These are phyloP conservation scores for Chrysomallon squamiferum DNA, from an alignment of 1,140 invertebrate species.

Conservation along the genomic window DNA sequence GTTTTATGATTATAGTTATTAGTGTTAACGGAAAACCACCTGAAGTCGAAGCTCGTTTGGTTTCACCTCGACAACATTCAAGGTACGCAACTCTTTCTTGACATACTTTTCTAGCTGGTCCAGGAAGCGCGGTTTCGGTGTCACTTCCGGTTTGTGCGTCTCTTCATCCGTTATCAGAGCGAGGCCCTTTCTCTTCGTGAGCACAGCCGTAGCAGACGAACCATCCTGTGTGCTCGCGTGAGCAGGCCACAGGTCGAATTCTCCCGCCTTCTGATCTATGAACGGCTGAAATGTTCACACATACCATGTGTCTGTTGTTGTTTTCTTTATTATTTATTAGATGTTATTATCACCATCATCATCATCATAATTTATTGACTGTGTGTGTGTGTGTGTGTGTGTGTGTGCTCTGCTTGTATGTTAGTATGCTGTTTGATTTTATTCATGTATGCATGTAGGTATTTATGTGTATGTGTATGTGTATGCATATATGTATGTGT, in stretches of 20 bases:
- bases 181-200: constrained; percentile 59
- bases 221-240: constrained; percentile 57
- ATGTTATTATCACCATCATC: too few species aligned
- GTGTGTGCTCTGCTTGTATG: neutral
- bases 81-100: constrained; percentile 57
- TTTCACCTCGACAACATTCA: constrained; percentile 55
- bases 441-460: too few species aligned
- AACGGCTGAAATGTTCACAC: constrained; percentile 53
- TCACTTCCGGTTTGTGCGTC: constrained; percentile 53
- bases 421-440: too few species aligned
- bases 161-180: constrained; percentile 57
- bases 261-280: constrained; percentile 57
- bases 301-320: too few species aligned
- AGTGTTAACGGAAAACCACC: too few species aligned
- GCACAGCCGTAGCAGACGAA: constrained; percentile 36
- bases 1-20: too few species aligned
- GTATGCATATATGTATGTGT: too few species aligned
- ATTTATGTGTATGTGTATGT: too few species aligned
- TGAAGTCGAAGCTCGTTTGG: constrained; percentile 61
- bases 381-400: too few species aligned
- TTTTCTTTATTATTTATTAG: too few species aligned
- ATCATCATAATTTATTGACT: too few species aligned
- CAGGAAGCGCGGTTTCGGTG: constrained; percentile 62
- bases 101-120: constrained; percentile 62
- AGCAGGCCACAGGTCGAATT: constrained; percentile 63